Evolutionary conservation across 64 coral and sea anemone species (phyloP).

Genomic region (Platygyra sinensis): DNA sequence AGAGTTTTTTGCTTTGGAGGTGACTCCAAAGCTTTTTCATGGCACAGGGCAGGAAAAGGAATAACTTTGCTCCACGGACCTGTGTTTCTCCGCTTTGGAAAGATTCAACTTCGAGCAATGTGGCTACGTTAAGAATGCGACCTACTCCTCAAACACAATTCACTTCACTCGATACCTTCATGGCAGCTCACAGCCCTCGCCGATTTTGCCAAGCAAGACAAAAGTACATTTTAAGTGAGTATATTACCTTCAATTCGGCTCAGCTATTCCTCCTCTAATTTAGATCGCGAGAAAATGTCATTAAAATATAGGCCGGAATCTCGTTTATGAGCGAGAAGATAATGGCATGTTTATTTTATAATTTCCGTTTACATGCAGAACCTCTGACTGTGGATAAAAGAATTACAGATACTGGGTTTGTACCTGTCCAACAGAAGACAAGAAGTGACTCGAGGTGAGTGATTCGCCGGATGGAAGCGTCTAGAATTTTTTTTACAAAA

Average conservation of each 20-base stretch:
- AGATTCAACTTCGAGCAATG: constrained; percentile 77
- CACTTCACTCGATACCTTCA: constrained; percentile 90
- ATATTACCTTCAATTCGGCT: not conserved
- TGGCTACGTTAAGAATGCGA: constrained; percentile 84
- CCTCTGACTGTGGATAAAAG: constrained; percentile 84
- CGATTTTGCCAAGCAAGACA: constrained; percentile 95
- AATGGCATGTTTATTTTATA: constrained; percentile 32
- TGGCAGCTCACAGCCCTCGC: constrained; percentile 90
- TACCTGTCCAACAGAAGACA: constrained; percentile 68
- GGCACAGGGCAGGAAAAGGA: constrained; percentile 72
- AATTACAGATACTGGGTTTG: constrained; percentile 71
- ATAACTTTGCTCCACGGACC: constrained; percentile 62
- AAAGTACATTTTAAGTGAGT: constrained; percentile 90
- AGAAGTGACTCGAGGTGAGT: constrained; percentile 68
- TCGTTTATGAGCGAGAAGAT: not conserved
- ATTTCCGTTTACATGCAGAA: constrained; percentile 32
- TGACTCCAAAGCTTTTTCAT: constrained; percentile 68
- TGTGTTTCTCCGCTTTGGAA: constrained; percentile 88
- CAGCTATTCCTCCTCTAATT: not conserved
- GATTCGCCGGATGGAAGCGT: not conserved
- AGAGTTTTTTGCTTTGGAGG: constrained; percentile 34
- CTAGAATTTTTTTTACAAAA: not conserved
- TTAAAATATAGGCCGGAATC: not conserved
- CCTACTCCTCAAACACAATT: constrained; percentile 75
- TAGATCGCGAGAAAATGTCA: not conserved